Percentiles rank a stretch among this genome's conserved stretches.
Conservation (phyloP, 64 coral and sea anemone genomes). For the Trachythela sp. region DNA sequence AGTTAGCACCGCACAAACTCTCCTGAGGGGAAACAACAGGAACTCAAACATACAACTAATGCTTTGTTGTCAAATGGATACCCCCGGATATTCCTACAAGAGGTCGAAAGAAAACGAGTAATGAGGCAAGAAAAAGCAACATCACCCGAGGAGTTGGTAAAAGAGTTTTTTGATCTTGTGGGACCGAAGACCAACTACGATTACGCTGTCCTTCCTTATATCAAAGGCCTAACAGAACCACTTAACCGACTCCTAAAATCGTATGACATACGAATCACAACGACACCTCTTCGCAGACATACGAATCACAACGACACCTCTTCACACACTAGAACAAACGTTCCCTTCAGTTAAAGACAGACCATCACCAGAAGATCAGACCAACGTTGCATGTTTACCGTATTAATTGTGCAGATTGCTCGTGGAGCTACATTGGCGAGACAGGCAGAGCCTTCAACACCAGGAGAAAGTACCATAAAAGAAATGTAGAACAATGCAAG, state of each 20-base stretch:
- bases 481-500: background rate
- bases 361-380: background rate
- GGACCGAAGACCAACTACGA: background rate
- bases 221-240: slow-evolving; percentile 19
- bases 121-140: background rate
- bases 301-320: slow-evolving; percentile 16
- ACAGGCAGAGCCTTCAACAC: slow-evolving; percentile 32
- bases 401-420: too few species aligned
- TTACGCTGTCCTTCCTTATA: background rate
- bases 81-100: too few species aligned
- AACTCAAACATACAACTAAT: too few species aligned
- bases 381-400: too few species aligned
- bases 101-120: too few species aligned
- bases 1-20: too few species aligned
- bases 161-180: slow-evolving; percentile 21
- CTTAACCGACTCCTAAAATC: background rate
- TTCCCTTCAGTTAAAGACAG: slow-evolving; percentile 21
- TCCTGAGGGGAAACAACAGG: too few species aligned
- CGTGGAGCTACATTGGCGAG: slow-evolving; percentile 37
- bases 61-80: too few species aligned
- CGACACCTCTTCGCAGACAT: slow-evolving; percentile 18
- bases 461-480: slow-evolving; percentile 27
- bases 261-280: background rate
- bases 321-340: slow-evolving; percentile 15
- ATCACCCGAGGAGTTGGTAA: slow-evolving; percentile 8